These are phyloP conservation scores for Melanostigma gelatinosum DNA, from an alignment of 2,113 vertebrate genomes.

Conservation along the genomic window DNA sequence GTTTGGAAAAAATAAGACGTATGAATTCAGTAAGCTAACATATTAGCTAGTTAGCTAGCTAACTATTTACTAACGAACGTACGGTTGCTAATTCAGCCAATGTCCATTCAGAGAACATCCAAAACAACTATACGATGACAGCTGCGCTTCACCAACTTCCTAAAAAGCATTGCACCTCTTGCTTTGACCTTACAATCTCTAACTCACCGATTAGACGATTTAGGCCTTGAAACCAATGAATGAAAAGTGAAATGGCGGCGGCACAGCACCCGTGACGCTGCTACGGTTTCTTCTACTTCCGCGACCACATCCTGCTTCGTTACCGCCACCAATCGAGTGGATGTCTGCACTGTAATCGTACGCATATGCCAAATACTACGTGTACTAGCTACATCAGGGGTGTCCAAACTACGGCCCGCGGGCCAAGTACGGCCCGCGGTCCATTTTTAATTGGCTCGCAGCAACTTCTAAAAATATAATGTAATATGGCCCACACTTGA, in stretches of 20 bases:
- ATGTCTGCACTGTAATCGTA: not conserved
- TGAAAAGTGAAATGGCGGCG: slow-evolving; percentile 73
- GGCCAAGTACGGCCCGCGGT: no score
- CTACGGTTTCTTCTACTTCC: not conserved
- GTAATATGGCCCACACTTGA: no score
- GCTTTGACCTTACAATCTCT: not conserved
- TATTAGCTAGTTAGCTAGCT: not conserved
- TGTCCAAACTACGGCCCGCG: no score
- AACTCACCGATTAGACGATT: slow-evolving; percentile 60
- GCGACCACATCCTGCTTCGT: not conserved
- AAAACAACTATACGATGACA: no score
- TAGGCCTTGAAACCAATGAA: slow-evolving; percentile 69
- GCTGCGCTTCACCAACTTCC: accelerated
- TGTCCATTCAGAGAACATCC: no score
- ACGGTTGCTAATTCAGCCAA: no score
- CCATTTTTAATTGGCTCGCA: no score
- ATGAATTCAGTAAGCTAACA: slow-evolving; percentile 10
- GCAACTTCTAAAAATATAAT: no score
- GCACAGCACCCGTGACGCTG: not conserved
- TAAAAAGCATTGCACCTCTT: no score
- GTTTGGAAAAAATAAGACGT: not conserved
- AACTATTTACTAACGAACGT: not conserved
- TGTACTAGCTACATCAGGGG: no score
- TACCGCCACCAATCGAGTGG: slow-evolving; percentile 11
- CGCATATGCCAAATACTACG: not conserved